Evolutionary conservation across 2,113 vertebrate species (phyloP).

Genomic region (Athene noctua): DNA sequence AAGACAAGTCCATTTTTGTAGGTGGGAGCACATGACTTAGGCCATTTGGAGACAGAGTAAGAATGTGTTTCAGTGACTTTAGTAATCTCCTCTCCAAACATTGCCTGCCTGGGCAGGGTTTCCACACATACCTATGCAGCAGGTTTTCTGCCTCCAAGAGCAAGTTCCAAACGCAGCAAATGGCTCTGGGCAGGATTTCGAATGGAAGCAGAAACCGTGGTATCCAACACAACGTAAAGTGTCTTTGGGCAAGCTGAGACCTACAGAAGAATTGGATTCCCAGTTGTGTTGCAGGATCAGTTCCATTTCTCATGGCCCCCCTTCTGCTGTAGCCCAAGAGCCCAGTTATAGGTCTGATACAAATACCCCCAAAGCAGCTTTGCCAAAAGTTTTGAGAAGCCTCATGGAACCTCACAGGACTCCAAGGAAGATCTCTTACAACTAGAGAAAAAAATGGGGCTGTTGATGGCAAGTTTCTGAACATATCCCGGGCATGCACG

Average conservation of each 20-base stretch:
- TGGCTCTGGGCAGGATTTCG: not conserved
- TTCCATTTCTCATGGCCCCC: not conserved
- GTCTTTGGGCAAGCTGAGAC: not conserved
- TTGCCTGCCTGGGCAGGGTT: not conserved
- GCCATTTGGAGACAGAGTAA: not conserved
- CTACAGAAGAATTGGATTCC: not conserved
- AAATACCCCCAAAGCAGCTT: not conserved
- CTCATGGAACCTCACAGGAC: not conserved
- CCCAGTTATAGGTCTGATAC: not conserved
- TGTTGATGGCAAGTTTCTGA: not conserved
- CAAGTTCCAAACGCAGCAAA: not conserved
- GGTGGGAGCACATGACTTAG: not conserved
- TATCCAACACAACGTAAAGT: not conserved
- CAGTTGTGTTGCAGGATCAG: not conserved
- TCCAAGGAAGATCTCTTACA: not conserved
- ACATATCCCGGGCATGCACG: not conserved
- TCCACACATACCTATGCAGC: not conserved
- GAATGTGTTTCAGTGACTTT: not conserved
- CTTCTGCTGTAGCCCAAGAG: not conserved
- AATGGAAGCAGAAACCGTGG: not conserved
- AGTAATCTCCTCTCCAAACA: not conserved
- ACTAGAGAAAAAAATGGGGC: rapidly evolving
- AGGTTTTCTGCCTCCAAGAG: not conserved
- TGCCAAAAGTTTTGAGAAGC: not conserved
- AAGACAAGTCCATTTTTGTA: not conserved